A percentile compares a stretch with the other conserved stretches of the same genome.
Conservation (phyloP, 2,888 invertebrate genomes). For the Malthinus flaveolus region DNA sequence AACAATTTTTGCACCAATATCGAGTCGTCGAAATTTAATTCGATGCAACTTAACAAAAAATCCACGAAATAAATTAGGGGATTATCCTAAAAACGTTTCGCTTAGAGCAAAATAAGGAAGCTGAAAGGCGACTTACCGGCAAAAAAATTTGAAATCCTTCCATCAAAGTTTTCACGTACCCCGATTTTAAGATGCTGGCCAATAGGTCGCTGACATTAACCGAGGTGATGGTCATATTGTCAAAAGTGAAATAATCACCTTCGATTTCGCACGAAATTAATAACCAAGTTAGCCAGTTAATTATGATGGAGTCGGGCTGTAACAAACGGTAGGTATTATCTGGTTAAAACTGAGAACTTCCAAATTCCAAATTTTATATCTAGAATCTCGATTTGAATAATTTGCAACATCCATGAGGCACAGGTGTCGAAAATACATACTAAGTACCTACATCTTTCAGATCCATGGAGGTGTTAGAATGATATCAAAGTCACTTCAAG, state of each 20-base stretch:
- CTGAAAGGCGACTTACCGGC: slow-evolving; percentile 56
- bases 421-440: too few species aligned
- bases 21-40: slow-evolving; percentile 45
- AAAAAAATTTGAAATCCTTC: slow-evolving; percentile 73
- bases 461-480: too few species aligned
- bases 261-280: slow-evolving; percentile 43
- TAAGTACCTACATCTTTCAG: too few species aligned
- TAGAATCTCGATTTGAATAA: too few species aligned
- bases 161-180: slow-evolving; percentile 63
- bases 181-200: slow-evolving; percentile 58
- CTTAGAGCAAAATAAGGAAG: not conserved
- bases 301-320: slow-evolving; percentile 65
- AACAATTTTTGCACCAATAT: slow-evolving; percentile 44
- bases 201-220: slow-evolving; percentile 52
- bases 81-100: slow-evolving; percentile 60
- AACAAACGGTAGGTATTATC: too few species aligned
- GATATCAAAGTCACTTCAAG: too few species aligned
- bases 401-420: too few species aligned
- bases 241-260: slow-evolving; percentile 29
- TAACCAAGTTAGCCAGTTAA: slow-evolving; percentile 65
- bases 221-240: slow-evolving; percentile 31
- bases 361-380: too few species aligned
- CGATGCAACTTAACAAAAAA: slow-evolving; percentile 46
- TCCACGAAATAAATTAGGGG: slow-evolving; percentile 57
- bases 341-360: too few species aligned